Percentiles rank a stretch among this genome's conserved stretches.
Evolutionary conservation across 2,113 vertebrate species (phyloP).

Genomic region (Naja naja): DNA sequence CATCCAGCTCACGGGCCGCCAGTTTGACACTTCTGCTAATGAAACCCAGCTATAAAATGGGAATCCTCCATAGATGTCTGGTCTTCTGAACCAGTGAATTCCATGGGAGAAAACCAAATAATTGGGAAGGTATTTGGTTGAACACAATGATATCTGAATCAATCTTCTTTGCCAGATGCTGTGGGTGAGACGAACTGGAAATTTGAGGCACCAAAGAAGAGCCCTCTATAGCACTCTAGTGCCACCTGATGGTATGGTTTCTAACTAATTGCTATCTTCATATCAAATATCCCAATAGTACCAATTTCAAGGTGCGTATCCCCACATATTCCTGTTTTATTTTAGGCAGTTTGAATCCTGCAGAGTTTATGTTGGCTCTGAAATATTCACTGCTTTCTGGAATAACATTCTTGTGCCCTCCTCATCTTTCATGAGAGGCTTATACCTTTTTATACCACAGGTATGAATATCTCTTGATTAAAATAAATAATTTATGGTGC

Average conservation of each 20-base stretch:
- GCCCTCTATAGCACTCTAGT: conserved; percentile 43
- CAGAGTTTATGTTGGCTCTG: not conserved
- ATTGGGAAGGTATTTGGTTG: not conserved
- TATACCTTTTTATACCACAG: not conserved
- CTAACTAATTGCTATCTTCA: not conserved
- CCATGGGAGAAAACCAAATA: not conserved
- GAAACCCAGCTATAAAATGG: not conserved
- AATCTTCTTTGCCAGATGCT: conserved; percentile 55
- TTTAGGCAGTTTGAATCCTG: not conserved
- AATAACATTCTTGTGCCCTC: not conserved
- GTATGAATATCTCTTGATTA: not conserved
- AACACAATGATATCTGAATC: conserved; percentile 9
- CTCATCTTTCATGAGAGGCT: not conserved
- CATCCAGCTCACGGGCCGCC: too few species aligned
- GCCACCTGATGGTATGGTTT: conserved; percentile 71
- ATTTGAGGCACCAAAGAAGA: not conserved
- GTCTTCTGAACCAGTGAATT: not conserved
- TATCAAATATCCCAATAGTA: not conserved
- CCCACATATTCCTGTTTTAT: not conserved
- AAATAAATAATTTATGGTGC: not conserved
- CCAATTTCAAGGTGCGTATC: not conserved
- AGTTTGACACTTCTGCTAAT: too few species aligned
- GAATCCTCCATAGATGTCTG: not conserved
- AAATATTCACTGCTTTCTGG: not conserved
- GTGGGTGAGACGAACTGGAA: conserved; percentile 16